A percentile compares a stretch with the other conserved stretches of the same genome.
These are phyloP conservation scores for Leucoraja erinaceus DNA, from an alignment of 2,113 vertebrate genomes.

Conservation along the genomic window DNA sequence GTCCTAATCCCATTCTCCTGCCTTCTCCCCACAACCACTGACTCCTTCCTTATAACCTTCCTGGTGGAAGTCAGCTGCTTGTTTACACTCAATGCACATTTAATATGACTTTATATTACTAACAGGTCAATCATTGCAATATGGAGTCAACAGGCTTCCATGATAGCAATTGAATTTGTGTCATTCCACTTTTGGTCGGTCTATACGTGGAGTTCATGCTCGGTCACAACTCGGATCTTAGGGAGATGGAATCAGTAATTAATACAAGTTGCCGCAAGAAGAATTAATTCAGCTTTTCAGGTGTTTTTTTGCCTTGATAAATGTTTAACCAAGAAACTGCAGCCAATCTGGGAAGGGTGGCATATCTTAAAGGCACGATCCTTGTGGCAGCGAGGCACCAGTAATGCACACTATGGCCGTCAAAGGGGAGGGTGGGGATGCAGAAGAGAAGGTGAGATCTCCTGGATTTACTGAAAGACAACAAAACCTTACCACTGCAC, in stretches of 20 bases:
- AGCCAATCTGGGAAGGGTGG: too few species aligned
- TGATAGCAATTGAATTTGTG: not conserved
- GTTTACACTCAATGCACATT: not conserved
- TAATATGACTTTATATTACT: not conserved
- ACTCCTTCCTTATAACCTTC: too few species aligned
- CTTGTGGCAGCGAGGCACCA: too few species aligned
- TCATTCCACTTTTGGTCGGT: not conserved
- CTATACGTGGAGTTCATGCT: not conserved
- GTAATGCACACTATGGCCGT: too few species aligned
- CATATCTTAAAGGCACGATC: too few species aligned
- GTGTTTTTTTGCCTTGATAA: not conserved
- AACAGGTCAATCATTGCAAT: not conserved
- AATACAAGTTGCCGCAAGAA: not conserved
- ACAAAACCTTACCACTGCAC: too few species aligned
- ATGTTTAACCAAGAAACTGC: not conserved
- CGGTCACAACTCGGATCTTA: not conserved
- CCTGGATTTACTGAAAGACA: too few species aligned
- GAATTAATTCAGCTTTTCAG: not conserved
- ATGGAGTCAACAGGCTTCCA: not conserved
- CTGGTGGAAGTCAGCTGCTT: too few species aligned
- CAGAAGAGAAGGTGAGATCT: too few species aligned
- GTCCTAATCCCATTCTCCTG: too few species aligned
- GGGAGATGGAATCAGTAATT: not conserved
- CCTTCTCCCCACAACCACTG: too few species aligned
- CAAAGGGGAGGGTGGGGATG: too few species aligned